Base-by-base conservation (phyloP, 2,797 vertebrate species). In the Semaprochilodus insignis region DNA sequence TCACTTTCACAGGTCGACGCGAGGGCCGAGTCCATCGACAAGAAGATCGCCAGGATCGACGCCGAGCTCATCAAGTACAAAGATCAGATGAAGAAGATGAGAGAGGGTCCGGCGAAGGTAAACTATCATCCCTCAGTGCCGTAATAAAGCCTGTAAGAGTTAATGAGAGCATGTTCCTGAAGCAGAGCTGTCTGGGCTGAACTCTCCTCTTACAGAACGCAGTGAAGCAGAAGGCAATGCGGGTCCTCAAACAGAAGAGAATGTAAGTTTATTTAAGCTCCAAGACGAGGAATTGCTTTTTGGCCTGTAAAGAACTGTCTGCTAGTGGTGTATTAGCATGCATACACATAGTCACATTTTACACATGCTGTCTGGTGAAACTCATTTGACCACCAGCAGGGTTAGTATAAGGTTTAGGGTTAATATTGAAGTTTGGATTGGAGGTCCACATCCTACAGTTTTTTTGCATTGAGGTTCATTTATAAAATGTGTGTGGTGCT, bases 21-120 rank as follows among this genome's bases (percentile, higher is more conserved):
- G 54, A 96, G 98, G 87, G 87, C 97, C 60, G 98, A 99, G 89
- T 98, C 97, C 15, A 97, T 99, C 87, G 97, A 99, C 73, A 99
- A 99, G 94, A 99, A 99, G 92, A 97, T 99, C 1, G 90, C 96
- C 77, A 95, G 96, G 80, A 94, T 99, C 51, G 98, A 99, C 88
- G 94, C 95, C 52, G 98, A 99, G 81, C 94, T 99, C 0, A 87
- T 97, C 72, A 99, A 99, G 87, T 99, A 99, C 86, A 99, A 99
- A 90, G 98, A 99, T 89, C 98, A 99, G 91, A 96, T 99, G 95
- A 99, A 99, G 88, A 99, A 99, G 93, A 99, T 99, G 98, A 97
- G 97, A 91, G 98, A 99, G 51, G 98, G 98, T 1, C 98, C 98
- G 74, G 95, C 97, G 51, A 99, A 99, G 96, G 98, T 98, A 92